Base-by-base conservation (phyloP, 2,113 vertebrate species). In the Amphilophus citrinellus region DNA sequence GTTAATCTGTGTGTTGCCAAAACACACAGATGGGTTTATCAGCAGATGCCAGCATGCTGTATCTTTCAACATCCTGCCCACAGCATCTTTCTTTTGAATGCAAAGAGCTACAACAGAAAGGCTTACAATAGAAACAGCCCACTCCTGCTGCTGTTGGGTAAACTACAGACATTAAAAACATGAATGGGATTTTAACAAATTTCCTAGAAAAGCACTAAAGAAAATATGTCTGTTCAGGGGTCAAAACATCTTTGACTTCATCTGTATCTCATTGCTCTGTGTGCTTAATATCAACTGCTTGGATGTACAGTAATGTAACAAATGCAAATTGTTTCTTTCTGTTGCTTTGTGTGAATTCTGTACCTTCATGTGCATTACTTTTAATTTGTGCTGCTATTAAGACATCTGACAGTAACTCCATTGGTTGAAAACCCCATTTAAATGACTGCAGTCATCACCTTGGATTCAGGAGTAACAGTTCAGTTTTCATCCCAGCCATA, bases 1-100 rank as follows among this genome's bases (percentile, higher is more conserved):
- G 35, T 14, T 80, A 50, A 50, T 39, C 44, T 24, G 39, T 47
- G 66, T 92, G 81, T 88, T 93, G 86, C 42, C 89, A 93, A 5
- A 91, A 91, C 86, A 93, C 56, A 68, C 1, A 18, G 76, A 20
- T 37, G 39, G 68, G 78, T 89, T 81, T 87, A 82, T 53, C 42
- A 30, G 75, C 76, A 83, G 17, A 87, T 75, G 15, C 61, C 79
- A 78, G 27, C 58, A 66, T 30, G 60, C 7, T 27, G 11, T 68
- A n/a, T 71, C 50, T 71, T 81, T 77, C 63, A 47, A 42, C 42
- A 22, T 47, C n/a, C 4, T 27, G 22, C 42, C 50, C 3, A 11
- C 17, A 66, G 65, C 57, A 71, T 58, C 20, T 10, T 22, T 17
- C 63, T 32, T 79, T 39, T 77, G 66, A 86, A 71, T 58, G 13